Evolutionary conservation across 2,113 vertebrate genomes (phyloP), one percentile per base, ranked within the genome.

Genomic region (Athene noctua): DNA sequence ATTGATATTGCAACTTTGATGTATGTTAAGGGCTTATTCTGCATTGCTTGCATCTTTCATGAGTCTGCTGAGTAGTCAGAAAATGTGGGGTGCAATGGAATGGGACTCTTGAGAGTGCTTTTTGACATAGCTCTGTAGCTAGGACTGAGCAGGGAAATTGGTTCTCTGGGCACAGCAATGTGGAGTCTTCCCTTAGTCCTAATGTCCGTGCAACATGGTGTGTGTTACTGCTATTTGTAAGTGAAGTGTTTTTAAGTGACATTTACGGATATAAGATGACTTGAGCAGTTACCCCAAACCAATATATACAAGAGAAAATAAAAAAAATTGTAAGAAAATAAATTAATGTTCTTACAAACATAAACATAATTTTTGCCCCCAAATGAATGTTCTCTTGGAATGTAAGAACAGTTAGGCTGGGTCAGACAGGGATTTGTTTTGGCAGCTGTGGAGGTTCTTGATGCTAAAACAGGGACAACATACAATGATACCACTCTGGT

Each of bases 181-280:
- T 22, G 38, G 34, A 23, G 8, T 57, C 16, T 79, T 78, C 34
- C 46, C 11, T 54, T 27, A 13, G 25, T 49, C 61, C 30, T 70
- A 0, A 25, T 11, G 47, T 17, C 46, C 1, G 1, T 18, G 30
- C 44, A 54, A 19, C 21, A 5, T 1, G 1, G 32, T 15, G 13
- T 44, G 13, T 30, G 8, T 67, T 79, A 25, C 21, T 4, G 6
- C 22, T 3, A 0, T 46, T 86, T 40, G 5, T 10, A 40, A 63
- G 23, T 40, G 38, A 86, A 42, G 25, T 26, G 27, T 34, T 93
- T 80, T 54, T 34, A 62, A 46, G 44, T 61, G 40, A 44, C 66
- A 10, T 68, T 80, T 47, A 26, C 16, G 16, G 17, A 46, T 46
- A 46, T 40, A 40, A n/a, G 57, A 26, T 74, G 9, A 34, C 40